phyloP scores from a whole-genome alignment of 2,888 invertebrate genomes.

The Schrankia costaestrigalis region DNA sequence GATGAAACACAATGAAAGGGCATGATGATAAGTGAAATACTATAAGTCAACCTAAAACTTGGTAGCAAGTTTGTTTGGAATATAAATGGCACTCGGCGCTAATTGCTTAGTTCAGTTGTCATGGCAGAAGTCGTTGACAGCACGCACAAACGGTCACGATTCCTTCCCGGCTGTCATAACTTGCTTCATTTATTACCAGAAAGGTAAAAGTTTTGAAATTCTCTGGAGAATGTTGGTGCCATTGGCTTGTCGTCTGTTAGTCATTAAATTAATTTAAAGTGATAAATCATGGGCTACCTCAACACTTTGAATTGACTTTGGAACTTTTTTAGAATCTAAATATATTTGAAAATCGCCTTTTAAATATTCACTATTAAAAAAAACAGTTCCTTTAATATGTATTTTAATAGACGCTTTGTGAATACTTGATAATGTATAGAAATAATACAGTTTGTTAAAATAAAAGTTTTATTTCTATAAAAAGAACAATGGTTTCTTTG shows the following conservation, averaged over 20 bases:
- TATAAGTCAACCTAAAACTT: no score
- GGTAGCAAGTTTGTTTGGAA: constrained; percentile 13
- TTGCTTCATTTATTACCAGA: constrained; percentile 48
- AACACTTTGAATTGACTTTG: constrained; percentile 16
- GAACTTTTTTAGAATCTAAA: constrained; percentile 9
- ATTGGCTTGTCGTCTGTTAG: constrained; percentile 36
- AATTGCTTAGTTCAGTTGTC: constrained; percentile 26
- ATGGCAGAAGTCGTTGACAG: constrained; percentile 23
- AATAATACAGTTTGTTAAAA: no score
- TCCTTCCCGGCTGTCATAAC: constrained; percentile 45
- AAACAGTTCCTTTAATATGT: no score
- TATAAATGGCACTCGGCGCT: constrained; percentile 22
- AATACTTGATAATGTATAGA: no score
- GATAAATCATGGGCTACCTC: constrained; percentile 34
- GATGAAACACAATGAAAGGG: no score
- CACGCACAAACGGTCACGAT: constrained; percentile 39
- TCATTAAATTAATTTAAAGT: constrained; percentile 46
- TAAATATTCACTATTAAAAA: no score
- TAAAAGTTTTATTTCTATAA: no score
- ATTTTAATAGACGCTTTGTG: no score
- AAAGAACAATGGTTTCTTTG: no score
- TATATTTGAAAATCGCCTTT: no score
- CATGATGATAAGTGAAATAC: no score
- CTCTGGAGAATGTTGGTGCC: constrained; percentile 28
- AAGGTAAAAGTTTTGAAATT: constrained; percentile 45